Base-by-base conservation (phyloP, 2,797 vertebrate species). In the Sebastes oblongus region DNA sequence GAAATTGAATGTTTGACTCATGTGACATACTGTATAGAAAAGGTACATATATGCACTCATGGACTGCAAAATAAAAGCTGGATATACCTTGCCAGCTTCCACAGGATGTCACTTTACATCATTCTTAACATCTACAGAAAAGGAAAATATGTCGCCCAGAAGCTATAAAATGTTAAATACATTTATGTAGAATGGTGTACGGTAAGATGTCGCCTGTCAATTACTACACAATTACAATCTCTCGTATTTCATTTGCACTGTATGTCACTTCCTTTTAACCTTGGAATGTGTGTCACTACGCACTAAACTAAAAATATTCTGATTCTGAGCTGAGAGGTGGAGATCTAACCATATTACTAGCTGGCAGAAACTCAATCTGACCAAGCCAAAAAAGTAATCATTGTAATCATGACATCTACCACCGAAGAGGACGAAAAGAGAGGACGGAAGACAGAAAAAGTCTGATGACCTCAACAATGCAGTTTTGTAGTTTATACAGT, bases 401-500 rank as follows among this genome's bases (percentile, higher is more conserved):
- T 10, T 73, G 54, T 52, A 56, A 77, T 46, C n/a, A 58, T 32
- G 30, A 66, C 50, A 46, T 69, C 46, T 42, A 18, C 55, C 22
- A 42, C 12, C 64, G 24, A 25, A 82, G 69, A 52, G 9, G n/a
- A 78, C 52, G 11, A 62, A 50, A 22, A 58, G 9, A 56, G 62
- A 77, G 29, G 39, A 39, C 4, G 61, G 60, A 59, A 12, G 58
- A 75, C 25, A 36, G 32, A 42, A 9, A 62, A 56, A 39, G 67
- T 69, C 32, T 36, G 74, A 71, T 66, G 83, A 84, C 80, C 78
- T 86, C 68, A 24, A 74, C 82, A 50, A 39, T 66, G 65, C 68
- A 60, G 61, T 68, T 87, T 70, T 80, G 30, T 60, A 66, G 81
- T 72, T 88, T 54, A 82, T 75, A 77, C 55, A 65, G 46, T 58